Percentiles rank a stretch among this genome's conserved stretches.
phyloP scores from a whole-genome alignment of 2,888 invertebrate genomes.

The Parasteatoda lunata region DNA sequence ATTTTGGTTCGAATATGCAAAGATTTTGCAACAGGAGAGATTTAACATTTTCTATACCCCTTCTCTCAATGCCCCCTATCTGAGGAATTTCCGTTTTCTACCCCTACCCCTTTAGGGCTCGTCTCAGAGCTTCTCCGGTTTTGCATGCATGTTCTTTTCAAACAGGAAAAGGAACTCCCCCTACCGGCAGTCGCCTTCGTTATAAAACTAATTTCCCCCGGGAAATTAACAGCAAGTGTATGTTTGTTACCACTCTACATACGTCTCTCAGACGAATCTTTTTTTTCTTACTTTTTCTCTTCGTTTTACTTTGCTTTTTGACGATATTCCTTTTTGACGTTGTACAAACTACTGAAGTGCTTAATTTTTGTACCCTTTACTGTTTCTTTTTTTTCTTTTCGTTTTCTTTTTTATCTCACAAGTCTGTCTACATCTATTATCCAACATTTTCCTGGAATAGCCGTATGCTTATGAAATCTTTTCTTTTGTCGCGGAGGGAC shows the following conservation, averaged over 20 bases:
- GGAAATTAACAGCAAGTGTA: slow-evolving; percentile 67
- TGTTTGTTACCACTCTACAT: slow-evolving; percentile 59
- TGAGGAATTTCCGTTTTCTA: slow-evolving; percentile 65
- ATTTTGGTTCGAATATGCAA: slow-evolving; percentile 15
- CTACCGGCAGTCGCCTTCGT: slow-evolving; percentile 60
- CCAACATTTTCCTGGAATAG: background rate
- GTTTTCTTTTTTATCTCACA: background rate
- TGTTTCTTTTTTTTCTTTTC: background rate
- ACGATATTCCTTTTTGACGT: background rate
- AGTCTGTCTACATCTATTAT: background rate
- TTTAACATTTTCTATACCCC: background rate
- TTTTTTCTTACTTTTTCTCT: background rate
- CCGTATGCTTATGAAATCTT: background rate
- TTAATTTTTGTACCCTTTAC: background rate
- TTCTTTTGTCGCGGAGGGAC: background rate
- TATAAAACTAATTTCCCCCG: slow-evolving; percentile 68
- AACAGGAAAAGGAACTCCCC: slow-evolving; percentile 59
- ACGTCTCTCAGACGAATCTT: background rate
- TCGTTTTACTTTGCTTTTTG: slow-evolving; percentile 3
- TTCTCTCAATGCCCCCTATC: slow-evolving; percentile 14
- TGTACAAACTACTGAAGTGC: background rate
- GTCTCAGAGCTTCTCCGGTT: slow-evolving; percentile 67
- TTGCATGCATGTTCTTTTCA: slow-evolving; percentile 56
- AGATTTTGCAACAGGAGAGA: slow-evolving; percentile 34
- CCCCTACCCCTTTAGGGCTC: slow-evolving; percentile 50